Percentiles rank a stretch among this genome's conserved stretches.
phyloP scores from a whole-genome alignment of 2,797 vertebrate species.

The Hoplostethus mediterraneus region DNA sequence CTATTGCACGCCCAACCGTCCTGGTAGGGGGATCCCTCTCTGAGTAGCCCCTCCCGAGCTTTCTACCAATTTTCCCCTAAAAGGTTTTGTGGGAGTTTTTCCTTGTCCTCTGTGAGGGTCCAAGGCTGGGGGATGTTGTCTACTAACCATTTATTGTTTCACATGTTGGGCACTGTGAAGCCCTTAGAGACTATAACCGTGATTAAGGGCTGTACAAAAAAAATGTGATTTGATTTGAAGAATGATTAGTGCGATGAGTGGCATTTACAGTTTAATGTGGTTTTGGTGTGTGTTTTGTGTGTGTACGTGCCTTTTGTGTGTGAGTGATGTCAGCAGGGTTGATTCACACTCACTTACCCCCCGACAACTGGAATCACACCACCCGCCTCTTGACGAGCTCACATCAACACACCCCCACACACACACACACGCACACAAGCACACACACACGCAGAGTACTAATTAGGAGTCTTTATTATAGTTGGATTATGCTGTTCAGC shows the following conservation, averaged over 20 bases:
- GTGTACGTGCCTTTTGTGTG: slow-evolving; percentile 35
- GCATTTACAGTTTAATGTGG: slow-evolving; percentile 67
- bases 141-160: too few relatives aligned
- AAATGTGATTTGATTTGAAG: slow-evolving; percentile 14
- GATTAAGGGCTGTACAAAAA: too few relatives aligned
- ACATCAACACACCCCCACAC: slow-evolving; percentile 53
- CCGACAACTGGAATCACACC: slow-evolving; percentile 82
- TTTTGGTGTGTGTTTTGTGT: slow-evolving; percentile 42
- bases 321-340: slow-evolving; percentile 77
- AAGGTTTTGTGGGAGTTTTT: too few relatives aligned
- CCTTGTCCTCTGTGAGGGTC: too few relatives aligned
- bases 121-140: too few relatives aligned
- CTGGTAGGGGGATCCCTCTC: too few relatives aligned
- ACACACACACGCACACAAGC: slow-evolving; percentile 41
- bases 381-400: slow-evolving; percentile 78
- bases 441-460: slow-evolving; percentile 59
- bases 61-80: too few relatives aligned
- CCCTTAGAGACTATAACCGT: too few relatives aligned
- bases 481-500: slow-evolving; percentile 80
- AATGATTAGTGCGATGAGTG: slow-evolving; percentile 69
- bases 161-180: too few relatives aligned
- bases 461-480: slow-evolving; percentile 82
- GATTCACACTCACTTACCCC: slow-evolving; percentile 83
- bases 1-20: too few relatives aligned
- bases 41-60: too few relatives aligned